Evolutionary conservation across 2,888 invertebrate species (phyloP).

Genomic region (Daptonema setosum): DNA sequence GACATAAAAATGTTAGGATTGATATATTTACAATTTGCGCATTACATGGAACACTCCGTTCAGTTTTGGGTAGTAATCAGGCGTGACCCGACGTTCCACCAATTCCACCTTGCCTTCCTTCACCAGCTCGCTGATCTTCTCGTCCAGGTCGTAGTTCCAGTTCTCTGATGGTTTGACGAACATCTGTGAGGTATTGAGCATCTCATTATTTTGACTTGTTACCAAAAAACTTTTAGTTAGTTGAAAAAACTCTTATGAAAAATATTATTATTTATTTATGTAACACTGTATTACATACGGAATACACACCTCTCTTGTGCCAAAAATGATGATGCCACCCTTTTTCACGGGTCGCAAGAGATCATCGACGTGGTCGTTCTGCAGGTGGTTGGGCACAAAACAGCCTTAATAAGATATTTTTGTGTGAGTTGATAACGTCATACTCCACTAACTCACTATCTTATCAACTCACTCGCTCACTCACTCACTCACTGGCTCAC

Average conservation of each 20-base stretch:
- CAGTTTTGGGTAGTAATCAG: neutral
- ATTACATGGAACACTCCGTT: neutral
- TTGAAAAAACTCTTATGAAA: too few relatives aligned
- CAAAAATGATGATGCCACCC: neutral
- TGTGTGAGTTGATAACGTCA: too few relatives aligned
- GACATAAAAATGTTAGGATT: too few relatives aligned
- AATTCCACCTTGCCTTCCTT: neutral
- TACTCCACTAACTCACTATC: too few relatives aligned
- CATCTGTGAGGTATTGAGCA: too few relatives aligned
- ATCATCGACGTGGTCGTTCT: neutral
- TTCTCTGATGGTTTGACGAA: too few relatives aligned
- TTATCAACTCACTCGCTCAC: too few relatives aligned
- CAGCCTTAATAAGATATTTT: neutral
- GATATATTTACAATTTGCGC: neutral
- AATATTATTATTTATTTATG: neutral
- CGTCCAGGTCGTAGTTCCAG: neutral
- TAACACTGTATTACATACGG: neutral
- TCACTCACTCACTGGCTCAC: too few relatives aligned
- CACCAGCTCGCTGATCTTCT: neutral
- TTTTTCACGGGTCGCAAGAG: neutral
- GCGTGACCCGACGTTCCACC: neutral
- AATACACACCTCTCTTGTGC: neutral
- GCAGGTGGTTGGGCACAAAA: neutral
- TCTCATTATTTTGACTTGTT: too few relatives aligned
- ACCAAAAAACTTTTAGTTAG: too few relatives aligned